These are phyloP conservation scores for Parambassis ranga DNA, from an alignment of 2,797 vertebrate genomes.

Conservation along the genomic window DNA sequence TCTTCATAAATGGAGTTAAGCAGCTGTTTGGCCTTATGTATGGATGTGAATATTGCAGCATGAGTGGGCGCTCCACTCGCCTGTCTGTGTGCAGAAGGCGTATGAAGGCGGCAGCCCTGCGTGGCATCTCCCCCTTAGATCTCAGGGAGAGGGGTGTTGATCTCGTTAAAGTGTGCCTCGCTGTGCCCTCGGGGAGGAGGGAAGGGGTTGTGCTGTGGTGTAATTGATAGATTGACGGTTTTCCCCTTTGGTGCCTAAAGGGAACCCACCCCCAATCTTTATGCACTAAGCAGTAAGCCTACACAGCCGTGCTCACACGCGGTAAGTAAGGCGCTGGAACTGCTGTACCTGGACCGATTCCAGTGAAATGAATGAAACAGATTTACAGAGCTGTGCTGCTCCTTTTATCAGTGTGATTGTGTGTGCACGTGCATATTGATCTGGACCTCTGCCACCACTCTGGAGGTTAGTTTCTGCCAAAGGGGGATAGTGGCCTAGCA, in stretches of 20 bases:
- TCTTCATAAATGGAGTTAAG: slow-evolving; percentile 59
- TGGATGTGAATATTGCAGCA: slow-evolving; percentile 16
- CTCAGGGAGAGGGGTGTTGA: slow-evolving; percentile 9
- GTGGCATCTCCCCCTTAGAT: slow-evolving; percentile 16
- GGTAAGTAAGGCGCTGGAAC: background rate
- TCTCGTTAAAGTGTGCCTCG: slow-evolving; percentile 36
- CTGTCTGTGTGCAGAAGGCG: background rate
- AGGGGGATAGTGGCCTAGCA: slow-evolving; percentile 45
- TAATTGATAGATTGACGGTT: slow-evolving; percentile 64
- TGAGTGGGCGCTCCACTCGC: background rate
- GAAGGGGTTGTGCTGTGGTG: slow-evolving; percentile 20
- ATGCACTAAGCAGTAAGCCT: background rate
- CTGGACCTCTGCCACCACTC: slow-evolving; percentile 25
- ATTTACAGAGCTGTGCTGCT: background rate
- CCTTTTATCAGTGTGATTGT: slow-evolving; percentile 30
- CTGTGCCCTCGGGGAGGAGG: slow-evolving; percentile 11
- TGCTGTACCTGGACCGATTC: background rate
- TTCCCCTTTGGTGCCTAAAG: slow-evolving; percentile 28
- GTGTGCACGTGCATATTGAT: slow-evolving; percentile 42
- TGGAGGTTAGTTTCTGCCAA: slow-evolving; percentile 56
- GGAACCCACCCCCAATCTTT: background rate
- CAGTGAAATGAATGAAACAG: background rate
- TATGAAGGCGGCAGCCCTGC: slow-evolving; percentile 11
- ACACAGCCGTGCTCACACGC: background rate
- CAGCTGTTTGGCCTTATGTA: slow-evolving; percentile 42